Percentiles rank a stretch among this genome's conserved stretches.
Evolutionary conservation across 1,140 invertebrate genomes (phyloP).

Genomic region (Drosophila triauraria): DNA sequence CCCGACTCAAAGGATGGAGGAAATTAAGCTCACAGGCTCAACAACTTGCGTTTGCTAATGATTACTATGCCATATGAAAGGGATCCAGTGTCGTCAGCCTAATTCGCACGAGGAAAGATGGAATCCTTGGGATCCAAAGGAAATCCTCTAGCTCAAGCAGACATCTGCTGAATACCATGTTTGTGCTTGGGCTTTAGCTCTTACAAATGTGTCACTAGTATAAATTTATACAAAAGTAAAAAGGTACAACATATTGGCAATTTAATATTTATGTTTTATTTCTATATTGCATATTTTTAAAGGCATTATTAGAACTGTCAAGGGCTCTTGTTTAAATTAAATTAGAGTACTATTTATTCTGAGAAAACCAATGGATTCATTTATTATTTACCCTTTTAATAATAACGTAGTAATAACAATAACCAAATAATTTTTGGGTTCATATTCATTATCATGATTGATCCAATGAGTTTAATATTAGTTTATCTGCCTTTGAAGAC

Average conservation of each 20-base stretch:
- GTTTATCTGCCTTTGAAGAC: too few relatives aligned
- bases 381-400: not conserved
- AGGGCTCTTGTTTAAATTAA: too few relatives aligned
- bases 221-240: not conserved
- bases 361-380: too few relatives aligned
- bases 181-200: not conserved
- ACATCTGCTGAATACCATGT: slow-evolving; percentile 1
- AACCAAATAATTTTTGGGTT: too few relatives aligned
- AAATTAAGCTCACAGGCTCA: slow-evolving; percentile 39
- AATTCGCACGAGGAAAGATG: not conserved
- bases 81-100: not conserved
- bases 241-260: not conserved
- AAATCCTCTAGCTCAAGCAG: not conserved
- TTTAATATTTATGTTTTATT: too few relatives aligned
- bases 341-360: too few relatives aligned
- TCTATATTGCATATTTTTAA: too few relatives aligned
- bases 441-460: too few relatives aligned
- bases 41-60: slow-evolving; percentile 28
- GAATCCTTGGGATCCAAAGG: slow-evolving; percentile 1
- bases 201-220: not conserved
- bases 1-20: slow-evolving; percentile 30
- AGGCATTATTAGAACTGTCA: too few relatives aligned
- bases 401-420: too few relatives aligned
- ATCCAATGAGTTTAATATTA: not conserved
- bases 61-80: slow-evolving; percentile 26